phyloP scores from a whole-genome alignment of 2,113 vertebrate genomes.

The Acrocephalus kingi region DNA sequence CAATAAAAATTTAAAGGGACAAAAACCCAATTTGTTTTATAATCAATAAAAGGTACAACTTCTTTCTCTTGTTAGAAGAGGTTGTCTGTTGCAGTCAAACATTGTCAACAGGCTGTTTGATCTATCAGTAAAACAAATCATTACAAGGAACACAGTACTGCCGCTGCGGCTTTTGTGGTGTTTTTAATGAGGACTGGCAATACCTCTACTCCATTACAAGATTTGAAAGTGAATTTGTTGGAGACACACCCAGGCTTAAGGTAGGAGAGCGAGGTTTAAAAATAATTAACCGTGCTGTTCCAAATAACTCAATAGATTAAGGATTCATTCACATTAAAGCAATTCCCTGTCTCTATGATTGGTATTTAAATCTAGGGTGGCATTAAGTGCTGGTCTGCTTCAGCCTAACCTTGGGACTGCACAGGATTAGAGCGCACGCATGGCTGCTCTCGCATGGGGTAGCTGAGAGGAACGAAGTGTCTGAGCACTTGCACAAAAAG shows the following conservation, averaged over 20 bases:
- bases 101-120: conserved; percentile 66
- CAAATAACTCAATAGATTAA: background rate
- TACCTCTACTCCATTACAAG: background rate
- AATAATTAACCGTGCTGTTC: conserved; percentile 2
- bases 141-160: background rate
- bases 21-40: conserved; percentile 47
- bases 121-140: conserved; percentile 66
- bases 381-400: background rate
- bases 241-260: background rate
- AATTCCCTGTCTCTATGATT: background rate
- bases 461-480: background rate
- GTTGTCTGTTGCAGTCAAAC: conserved; percentile 39
- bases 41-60: conserved; percentile 61
- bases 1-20: conserved; percentile 65
- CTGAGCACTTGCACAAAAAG: background rate
- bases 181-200: conserved; percentile 38
- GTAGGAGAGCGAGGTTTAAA: conserved; percentile 1
- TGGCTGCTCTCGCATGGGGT: background rate
- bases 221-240: conserved; percentile 24
- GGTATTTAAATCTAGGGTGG: background rate
- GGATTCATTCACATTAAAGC: background rate
- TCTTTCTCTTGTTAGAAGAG: conserved; percentile 60
- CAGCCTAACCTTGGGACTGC: background rate
- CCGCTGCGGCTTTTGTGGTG: conserved; percentile 10
- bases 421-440: background rate